Percentiles rank a stretch among this genome's conserved stretches.
Evolutionary conservation across 2,797 vertebrate species (phyloP).

Genomic region (Psittacula echo): DNA sequence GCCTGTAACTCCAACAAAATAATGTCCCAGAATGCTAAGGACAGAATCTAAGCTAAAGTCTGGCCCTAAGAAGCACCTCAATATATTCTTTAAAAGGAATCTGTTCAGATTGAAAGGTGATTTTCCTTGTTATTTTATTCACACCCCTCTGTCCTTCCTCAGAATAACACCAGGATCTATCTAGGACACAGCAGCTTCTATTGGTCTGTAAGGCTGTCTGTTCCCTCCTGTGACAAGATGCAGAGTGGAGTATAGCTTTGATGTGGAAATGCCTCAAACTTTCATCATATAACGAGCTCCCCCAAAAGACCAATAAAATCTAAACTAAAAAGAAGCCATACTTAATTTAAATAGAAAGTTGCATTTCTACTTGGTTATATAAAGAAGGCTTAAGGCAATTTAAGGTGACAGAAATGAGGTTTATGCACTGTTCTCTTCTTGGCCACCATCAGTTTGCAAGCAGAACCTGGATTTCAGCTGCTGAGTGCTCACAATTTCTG

Average conservation of each 20-base stretch:
- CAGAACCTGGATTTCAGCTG: neutral
- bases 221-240: neutral
- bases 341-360: neutral
- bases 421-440: neutral
- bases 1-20: neutral
- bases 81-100: neutral
- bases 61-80: neutral
- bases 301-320: neutral
- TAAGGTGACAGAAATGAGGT: neutral
- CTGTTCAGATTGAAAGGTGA: neutral
- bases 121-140: neutral
- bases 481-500: neutral
- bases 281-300: constrained; percentile 11
- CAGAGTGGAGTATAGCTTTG: constrained; percentile 13
- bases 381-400: neutral
- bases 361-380: neutral
- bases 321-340: neutral
- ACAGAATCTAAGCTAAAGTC: neutral
- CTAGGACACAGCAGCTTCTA: neutral
- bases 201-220: neutral
- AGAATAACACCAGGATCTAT: neutral
- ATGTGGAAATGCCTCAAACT: constrained; percentile 22
- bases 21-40: neutral
- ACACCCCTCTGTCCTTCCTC: neutral
- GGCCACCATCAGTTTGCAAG: neutral